A percentile compares a stretch with the other conserved stretches of the same genome.
Conservation (phyloP, 2,888 invertebrate genomes). For the Heliothis peltigera region DNA sequence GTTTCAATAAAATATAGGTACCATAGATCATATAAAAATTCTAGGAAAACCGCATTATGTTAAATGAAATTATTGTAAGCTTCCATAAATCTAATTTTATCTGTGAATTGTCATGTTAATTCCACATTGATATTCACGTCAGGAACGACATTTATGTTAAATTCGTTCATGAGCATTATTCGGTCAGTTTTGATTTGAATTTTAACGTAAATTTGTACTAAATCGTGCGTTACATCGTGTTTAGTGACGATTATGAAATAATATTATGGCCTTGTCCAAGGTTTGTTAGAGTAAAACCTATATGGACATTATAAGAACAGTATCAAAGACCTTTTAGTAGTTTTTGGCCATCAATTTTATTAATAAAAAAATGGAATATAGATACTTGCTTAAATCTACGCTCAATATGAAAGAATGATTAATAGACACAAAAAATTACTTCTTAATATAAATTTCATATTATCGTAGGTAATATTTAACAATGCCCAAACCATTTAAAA, state of each 20-base stretch:
- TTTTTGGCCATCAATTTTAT: too few species aligned
- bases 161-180: constrained; percentile 21
- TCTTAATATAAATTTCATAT: too few species aligned
- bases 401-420: too few species aligned
- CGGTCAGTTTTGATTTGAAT: constrained; percentile 41
- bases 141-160: constrained; percentile 25
- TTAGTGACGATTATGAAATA: not conserved
- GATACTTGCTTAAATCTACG: too few species aligned
- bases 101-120: constrained; percentile 39
- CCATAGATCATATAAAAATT: too few species aligned
- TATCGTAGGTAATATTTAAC: not conserved
- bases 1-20: too few species aligned
- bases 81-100: constrained; percentile 22
- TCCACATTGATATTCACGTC: constrained; percentile 39
- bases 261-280: not conserved
- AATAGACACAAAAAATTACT: too few species aligned
- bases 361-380: too few species aligned
- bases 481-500: not conserved
- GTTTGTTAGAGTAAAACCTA: not conserved
- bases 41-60: not conserved
- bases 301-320: too few species aligned
- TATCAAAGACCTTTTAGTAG: too few species aligned
- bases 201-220: constrained; percentile 21
- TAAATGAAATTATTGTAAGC: constrained; percentile 23
- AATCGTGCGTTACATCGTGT: constrained; percentile 8